phyloP scores from a whole-genome alignment of 2,113 vertebrate species.

The Oncorhynchus gorbuscha region DNA sequence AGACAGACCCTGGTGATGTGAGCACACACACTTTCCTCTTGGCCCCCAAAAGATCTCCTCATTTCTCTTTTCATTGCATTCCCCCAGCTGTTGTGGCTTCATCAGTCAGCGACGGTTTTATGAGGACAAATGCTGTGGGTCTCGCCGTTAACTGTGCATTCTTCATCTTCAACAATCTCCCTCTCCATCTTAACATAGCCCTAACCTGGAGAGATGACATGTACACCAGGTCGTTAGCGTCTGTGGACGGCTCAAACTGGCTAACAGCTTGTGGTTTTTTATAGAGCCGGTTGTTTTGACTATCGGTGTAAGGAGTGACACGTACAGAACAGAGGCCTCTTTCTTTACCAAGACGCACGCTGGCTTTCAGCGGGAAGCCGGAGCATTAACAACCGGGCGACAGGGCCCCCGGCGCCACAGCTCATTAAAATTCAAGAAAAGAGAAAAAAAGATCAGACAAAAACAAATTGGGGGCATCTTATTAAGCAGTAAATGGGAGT shows the following conservation, averaged over 20 bases:
- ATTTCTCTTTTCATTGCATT: conserved; percentile 22
- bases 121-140: conserved; percentile 59
- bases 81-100: conserved; percentile 58
- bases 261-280: neutral
- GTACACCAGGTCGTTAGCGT: neutral
- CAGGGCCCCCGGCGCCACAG: neutral
- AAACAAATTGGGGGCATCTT: neutral
- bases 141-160: conserved; percentile 59
- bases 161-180: conserved; percentile 54
- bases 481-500: conserved; percentile 16
- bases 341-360: neutral
- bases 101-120: conserved; percentile 59
- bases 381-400: neutral
- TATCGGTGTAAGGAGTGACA: neutral
- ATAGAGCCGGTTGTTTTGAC: neutral
- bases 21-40: conserved; percentile 8
- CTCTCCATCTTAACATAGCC: conserved; percentile 50
- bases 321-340: neutral
- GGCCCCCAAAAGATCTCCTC: conserved; percentile 31
- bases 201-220: conserved; percentile 14
- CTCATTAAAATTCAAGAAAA: conserved; percentile 21
- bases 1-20: conserved; percentile 20
- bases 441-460: neutral
- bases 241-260: neutral
- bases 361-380: neutral